Evolutionary conservation across 1,140 invertebrate species (phyloP).

Genomic region (Calliphora vicina): DNA sequence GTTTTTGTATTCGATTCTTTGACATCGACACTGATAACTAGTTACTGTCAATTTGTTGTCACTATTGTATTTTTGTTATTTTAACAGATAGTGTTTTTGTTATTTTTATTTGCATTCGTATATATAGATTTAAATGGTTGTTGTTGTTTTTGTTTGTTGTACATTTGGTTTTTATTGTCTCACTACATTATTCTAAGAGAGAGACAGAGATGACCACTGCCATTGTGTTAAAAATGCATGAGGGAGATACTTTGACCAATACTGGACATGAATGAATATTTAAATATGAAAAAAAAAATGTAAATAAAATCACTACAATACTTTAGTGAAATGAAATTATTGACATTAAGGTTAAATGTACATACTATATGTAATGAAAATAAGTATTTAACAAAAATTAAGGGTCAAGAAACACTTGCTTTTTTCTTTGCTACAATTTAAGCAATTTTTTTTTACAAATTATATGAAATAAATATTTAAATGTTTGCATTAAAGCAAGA

Average conservation of each 20-base stretch:
- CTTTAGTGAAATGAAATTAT: no score
- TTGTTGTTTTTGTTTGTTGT: background rate
- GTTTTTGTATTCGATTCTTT: background rate
- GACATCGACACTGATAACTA: conserved; percentile 30
- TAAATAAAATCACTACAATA: background rate
- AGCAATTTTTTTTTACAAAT: no score
- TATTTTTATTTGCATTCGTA: background rate
- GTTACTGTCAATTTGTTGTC: conserved; percentile 32
- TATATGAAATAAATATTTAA: no score
- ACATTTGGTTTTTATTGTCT: background rate
- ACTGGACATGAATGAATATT: background rate
- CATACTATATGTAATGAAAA: no score
- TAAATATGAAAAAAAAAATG: background rate
- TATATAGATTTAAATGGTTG: background rate
- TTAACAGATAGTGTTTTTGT: background rate
- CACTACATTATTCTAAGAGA: background rate
- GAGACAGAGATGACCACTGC: background rate
- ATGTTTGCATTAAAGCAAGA: no score
- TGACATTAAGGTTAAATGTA: no score
- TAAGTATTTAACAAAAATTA: no score
- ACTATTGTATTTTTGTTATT: background rate
- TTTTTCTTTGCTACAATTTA: no score
- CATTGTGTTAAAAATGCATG: background rate
- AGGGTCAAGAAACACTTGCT: no score
- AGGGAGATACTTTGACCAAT: background rate